phyloP scores from a whole-genome alignment of 2,888 invertebrate genomes.

The Craniophora ligustri region DNA sequence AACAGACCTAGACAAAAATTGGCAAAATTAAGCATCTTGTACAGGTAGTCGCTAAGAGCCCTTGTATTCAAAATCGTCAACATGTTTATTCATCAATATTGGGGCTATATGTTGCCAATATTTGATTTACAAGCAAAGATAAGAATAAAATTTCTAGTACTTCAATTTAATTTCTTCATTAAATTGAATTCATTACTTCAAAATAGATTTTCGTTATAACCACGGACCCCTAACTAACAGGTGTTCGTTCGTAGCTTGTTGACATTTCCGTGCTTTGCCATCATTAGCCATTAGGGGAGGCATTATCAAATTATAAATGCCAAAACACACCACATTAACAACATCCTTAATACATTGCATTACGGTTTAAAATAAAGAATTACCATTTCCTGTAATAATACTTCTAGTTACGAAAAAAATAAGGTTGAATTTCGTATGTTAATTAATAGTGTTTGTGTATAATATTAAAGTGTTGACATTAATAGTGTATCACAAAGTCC shows the following conservation, averaged over 20 bases:
- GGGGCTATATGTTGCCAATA: too few relatives aligned
- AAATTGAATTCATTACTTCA: too few relatives aligned
- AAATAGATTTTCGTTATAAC: not conserved
- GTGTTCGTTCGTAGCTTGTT: constrained; percentile 46
- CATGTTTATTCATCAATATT: too few relatives aligned
- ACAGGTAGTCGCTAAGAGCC: too few relatives aligned
- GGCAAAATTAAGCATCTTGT: too few relatives aligned
- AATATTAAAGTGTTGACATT: constrained; percentile 46
- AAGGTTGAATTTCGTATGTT: constrained; percentile 35
- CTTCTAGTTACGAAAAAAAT: not conserved
- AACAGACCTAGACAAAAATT: too few relatives aligned
- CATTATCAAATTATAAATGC: constrained; percentile 50
- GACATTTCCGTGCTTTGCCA: constrained; percentile 58
- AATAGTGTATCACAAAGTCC: constrained; percentile 41
- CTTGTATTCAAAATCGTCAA: too few relatives aligned
- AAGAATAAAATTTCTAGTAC: too few relatives aligned
- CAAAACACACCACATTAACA: constrained; percentile 29
- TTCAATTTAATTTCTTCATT: too few relatives aligned
- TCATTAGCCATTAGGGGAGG: constrained; percentile 52
- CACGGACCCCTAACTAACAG: constrained; percentile 38
- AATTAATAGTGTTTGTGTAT: constrained; percentile 8
- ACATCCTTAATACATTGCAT: constrained; percentile 16
- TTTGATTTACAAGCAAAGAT: too few relatives aligned
- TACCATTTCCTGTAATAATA: not conserved
- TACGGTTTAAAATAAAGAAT: constrained; percentile 26